A percentile compares a stretch with the other conserved stretches of the same genome.
Evolutionary conservation across 2,888 invertebrate genomes (phyloP).

Genomic region (Caenorhabditis uteleia): DNA sequence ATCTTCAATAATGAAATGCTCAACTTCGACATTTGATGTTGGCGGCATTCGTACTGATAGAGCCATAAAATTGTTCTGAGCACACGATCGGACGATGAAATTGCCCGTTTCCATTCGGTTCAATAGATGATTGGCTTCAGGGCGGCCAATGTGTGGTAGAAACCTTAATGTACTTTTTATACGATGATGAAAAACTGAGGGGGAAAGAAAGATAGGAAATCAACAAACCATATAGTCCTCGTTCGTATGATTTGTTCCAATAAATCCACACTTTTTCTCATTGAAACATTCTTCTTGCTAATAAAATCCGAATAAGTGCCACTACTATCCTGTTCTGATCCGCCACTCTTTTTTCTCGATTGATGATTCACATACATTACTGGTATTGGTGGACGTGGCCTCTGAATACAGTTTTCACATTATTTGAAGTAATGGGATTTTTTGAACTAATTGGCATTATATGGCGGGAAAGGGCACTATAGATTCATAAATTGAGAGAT

Average conservation of each 20-base stretch:
- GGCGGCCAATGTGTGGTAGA: slow-evolving; percentile 87
- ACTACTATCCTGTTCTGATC: background rate
- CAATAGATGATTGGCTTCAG: slow-evolving; percentile 89
- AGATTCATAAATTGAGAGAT: too few relatives aligned
- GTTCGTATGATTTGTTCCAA: slow-evolving; percentile 86
- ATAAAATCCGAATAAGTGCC: slow-evolving; percentile 27
- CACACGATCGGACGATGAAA: slow-evolving; percentile 92
- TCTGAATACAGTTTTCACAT: slow-evolving; percentile 12
- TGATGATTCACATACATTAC: slow-evolving; percentile 28
- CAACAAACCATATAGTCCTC: slow-evolving; percentile 85
- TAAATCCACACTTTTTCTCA: slow-evolving; percentile 35
- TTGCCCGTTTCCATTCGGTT: slow-evolving; percentile 87
- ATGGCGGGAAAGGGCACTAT: too few relatives aligned
- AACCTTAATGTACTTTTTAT: slow-evolving; percentile 72
- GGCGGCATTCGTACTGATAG: slow-evolving; percentile 81
- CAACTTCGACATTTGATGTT: slow-evolving; percentile 87
- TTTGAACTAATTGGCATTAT: too few relatives aligned
- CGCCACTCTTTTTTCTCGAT: background rate
- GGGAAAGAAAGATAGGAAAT: background rate
- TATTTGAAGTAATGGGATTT: too few relatives aligned
- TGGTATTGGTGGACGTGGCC: slow-evolving; percentile 40
- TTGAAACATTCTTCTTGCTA: slow-evolving; percentile 23
- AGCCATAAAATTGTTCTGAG: slow-evolving; percentile 91
- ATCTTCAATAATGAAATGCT: slow-evolving; percentile 94
- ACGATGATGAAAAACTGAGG: too few relatives aligned